These are phyloP conservation scores for Lucilia sericata DNA, from an alignment of 1,140 invertebrate species.

Conservation along the genomic window DNA sequence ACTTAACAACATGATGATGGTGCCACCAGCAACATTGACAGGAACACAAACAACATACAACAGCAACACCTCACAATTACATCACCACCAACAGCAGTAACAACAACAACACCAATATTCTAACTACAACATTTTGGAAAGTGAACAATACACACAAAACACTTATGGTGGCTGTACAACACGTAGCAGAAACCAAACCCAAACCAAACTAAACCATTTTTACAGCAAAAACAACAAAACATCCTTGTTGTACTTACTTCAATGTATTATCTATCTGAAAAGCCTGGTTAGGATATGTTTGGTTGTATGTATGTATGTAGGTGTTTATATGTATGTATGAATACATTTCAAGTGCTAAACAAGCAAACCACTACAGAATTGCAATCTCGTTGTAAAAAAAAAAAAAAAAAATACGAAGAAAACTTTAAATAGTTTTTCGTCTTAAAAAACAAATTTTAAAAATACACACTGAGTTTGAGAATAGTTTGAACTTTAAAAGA, in stretches of 20 bases:
- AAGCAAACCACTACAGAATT: slow-evolving; percentile 27
- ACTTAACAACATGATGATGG: slow-evolving; percentile 13
- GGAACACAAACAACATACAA: neutral
- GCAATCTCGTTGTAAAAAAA: neutral
- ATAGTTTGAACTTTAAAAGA: neutral
- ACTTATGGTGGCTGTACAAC: slow-evolving; percentile 38
- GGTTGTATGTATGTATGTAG: neutral
- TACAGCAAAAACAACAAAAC: slow-evolving; percentile 1
- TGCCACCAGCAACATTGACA: neutral
- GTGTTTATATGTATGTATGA: neutral
- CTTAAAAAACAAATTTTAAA: neutral
- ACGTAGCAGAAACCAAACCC: neutral
- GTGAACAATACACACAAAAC: slow-evolving; percentile 20
- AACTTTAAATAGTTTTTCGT: neutral
- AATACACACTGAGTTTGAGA: neutral
- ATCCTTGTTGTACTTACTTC: neutral
- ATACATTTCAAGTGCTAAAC: neutral
- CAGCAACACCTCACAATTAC: neutral
- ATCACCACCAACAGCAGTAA: neutral
- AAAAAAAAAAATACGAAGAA: neutral
- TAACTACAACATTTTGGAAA: slow-evolving; percentile 15
- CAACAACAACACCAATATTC: neutral
- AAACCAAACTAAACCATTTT: slow-evolving; percentile 3
- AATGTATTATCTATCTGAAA: slow-evolving; percentile 18
- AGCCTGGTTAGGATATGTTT: neutral